Evolutionary conservation across 2,113 vertebrate genomes (phyloP).

Genomic region (Bubalus kerabau): DNA sequence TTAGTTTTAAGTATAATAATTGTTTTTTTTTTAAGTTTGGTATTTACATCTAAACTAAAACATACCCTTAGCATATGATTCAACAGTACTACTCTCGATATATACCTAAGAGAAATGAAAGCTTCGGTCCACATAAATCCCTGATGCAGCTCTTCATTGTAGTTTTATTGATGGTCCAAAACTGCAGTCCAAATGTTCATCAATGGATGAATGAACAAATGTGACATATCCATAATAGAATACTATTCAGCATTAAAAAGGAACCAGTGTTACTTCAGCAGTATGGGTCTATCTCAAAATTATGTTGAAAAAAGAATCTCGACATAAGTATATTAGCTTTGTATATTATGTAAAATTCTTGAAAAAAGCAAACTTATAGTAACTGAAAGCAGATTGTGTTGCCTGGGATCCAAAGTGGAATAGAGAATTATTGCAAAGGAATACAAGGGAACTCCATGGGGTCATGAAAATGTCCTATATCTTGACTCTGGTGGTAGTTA

Average conservation of each 20-base stretch:
- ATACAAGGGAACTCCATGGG: neutral
- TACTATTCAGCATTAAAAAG: neutral
- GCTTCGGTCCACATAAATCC: neutral
- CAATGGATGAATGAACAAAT: neutral
- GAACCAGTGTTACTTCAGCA: neutral
- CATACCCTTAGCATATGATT: neutral
- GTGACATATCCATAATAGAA: neutral
- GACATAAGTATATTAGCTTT: neutral
- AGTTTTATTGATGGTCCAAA: neutral
- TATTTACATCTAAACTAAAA: neutral
- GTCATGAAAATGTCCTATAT: neutral
- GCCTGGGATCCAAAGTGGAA: neutral
- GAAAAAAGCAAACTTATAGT: neutral
- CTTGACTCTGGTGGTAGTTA: neutral
- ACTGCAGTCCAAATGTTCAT: neutral
- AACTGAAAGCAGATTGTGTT: neutral
- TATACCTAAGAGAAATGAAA: neutral
- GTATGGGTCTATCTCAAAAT: neutral
- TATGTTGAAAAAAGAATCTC: neutral
- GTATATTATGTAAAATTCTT: slow-evolving; percentile 1
- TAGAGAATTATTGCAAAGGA: neutral
- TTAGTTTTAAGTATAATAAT: slow-evolving; percentile 7
- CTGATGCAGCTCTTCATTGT: neutral
- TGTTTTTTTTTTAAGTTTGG: neutral
- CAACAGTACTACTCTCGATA: neutral